A percentile compares a stretch with the other conserved stretches of the same genome.
These are phyloP conservation scores for Dendrocopos noguchii DNA, from an alignment of 2,113 vertebrate species.

Conservation along the genomic window DNA sequence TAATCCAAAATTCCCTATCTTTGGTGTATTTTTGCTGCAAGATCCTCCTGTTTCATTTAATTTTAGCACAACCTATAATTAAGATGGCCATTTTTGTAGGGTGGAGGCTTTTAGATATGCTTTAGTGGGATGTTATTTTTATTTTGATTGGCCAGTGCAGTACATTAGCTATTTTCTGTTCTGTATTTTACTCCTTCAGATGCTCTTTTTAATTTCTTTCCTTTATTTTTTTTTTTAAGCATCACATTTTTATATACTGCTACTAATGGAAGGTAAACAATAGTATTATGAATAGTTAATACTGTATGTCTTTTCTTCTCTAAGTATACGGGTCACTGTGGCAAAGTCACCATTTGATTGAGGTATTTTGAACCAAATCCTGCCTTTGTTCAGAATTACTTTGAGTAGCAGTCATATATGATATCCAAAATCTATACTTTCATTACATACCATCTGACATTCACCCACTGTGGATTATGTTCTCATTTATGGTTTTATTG, in stretches of 20 bases:
- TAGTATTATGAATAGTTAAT: neutral
- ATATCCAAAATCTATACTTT: neutral
- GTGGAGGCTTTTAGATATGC: neutral
- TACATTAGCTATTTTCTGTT: neutral
- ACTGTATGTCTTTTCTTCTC: neutral
- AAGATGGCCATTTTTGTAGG: neutral
- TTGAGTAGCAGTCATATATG: neutral
- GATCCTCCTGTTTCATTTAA: neutral
- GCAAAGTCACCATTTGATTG: neutral
- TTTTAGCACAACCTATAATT: neutral
- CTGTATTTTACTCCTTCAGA: neutral
- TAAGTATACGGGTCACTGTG: neutral
- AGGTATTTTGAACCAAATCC: neutral
- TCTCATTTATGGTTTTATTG: constrained; percentile 18
- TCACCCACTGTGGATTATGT: neutral
- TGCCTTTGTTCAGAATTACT: neutral
- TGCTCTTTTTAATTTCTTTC: neutral
- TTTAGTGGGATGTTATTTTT: neutral
- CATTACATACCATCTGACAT: neutral
- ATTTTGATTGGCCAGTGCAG: neutral
- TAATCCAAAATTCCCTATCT: neutral
- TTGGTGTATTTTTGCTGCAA: neutral
- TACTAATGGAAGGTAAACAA: neutral
- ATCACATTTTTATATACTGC: neutral
- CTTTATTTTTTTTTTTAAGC: neutral